phyloP scores from a whole-genome alignment of 2,797 vertebrate species.

The Uromys caudimaculatus region DNA sequence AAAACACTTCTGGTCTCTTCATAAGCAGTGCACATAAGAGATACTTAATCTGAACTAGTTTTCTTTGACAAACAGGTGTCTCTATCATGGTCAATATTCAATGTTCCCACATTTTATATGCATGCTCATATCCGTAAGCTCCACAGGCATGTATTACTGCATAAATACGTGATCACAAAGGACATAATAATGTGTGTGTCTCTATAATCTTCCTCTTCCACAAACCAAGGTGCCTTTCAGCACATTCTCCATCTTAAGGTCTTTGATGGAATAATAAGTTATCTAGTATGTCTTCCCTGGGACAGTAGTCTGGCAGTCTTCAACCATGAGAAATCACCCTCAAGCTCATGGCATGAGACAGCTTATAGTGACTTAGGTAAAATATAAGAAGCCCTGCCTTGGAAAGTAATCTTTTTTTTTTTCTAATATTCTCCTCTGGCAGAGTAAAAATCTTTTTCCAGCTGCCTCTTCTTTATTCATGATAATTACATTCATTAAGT shows the following conservation, averaged over 20 bases:
- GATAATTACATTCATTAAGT: neutral
- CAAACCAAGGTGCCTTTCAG: neutral
- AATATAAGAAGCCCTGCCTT: neutral
- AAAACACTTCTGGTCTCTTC: neutral
- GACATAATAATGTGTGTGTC: neutral
- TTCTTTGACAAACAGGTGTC: neutral
- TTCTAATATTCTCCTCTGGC: neutral
- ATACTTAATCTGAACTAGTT: neutral
- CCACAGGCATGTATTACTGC: neutral
- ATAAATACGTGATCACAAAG: neutral
- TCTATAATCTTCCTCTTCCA: neutral
- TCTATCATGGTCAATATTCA: neutral
- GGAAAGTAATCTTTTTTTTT: neutral
- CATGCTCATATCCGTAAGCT: neutral
- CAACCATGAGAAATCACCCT: neutral
- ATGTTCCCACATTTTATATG: neutral
- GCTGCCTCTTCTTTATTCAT: neutral
- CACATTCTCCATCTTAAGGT: neutral
- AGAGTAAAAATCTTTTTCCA: neutral
- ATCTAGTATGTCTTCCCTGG: neutral
- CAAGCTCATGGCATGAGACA: neutral
- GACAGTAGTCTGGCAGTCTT: neutral
- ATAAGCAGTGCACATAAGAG: neutral
- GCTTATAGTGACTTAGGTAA: neutral
- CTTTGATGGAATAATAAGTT: neutral